Percentiles rank a stretch among this genome's conserved stretches.
phyloP scores from a whole-genome alignment of 2,888 invertebrate genomes.

The Hypomecis punctinalis region DNA sequence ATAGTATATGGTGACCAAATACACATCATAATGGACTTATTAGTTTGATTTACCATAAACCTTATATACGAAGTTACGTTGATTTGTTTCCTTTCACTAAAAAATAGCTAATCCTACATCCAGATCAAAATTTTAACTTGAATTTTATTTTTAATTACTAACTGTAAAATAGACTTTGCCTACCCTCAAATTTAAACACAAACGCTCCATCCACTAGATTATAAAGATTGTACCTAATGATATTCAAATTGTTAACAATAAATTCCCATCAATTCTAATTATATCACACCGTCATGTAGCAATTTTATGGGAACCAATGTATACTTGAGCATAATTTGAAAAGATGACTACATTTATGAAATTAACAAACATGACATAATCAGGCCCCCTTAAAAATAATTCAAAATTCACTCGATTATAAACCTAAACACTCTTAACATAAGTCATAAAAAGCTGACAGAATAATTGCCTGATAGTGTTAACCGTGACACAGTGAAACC shows the following conservation, averaged over 20 bases:
- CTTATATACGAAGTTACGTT: no score
- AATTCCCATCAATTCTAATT: conserved; percentile 13
- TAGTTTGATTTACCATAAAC: no score
- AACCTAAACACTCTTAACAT: conserved; percentile 39
- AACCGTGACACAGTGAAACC: conserved; percentile 20
- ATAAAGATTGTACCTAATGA: no score
- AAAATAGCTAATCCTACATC: no score
- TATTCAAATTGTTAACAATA: background rate
- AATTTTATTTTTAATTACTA: no score
- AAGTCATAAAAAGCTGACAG: conserved; percentile 39
- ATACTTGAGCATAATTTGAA: conserved; percentile 49
- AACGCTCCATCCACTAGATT: no score
- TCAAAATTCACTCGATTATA: conserved; percentile 28
- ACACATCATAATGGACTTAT: no score
- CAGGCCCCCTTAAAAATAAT: conserved; percentile 48
- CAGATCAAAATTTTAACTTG: no score
- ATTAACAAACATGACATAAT: conserved; percentile 72
- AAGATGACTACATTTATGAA: conserved; percentile 62
- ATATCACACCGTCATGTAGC: conserved; percentile 19
- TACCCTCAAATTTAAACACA: no score
- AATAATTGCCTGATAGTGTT: conserved; percentile 38
- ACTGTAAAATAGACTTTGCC: no score
- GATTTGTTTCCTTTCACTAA: no score
- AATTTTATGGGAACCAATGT: conserved; percentile 59
- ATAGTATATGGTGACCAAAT: no score